Base-by-base conservation (phyloP, 1,140 invertebrate species). In the Bombus sylvicola region DNA sequence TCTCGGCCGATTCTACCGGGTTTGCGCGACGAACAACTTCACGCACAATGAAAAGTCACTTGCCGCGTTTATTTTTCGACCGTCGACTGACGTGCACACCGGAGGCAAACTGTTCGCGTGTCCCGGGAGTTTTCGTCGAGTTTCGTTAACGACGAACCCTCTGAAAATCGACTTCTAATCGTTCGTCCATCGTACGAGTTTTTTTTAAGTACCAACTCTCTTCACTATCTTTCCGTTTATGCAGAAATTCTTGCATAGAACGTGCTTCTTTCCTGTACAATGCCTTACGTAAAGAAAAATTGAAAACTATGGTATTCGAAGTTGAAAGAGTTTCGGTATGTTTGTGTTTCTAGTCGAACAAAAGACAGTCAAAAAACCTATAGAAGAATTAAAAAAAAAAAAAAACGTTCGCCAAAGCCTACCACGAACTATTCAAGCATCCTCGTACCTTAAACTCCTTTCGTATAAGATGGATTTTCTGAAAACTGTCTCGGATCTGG, bases 11-110 rank as follows among this genome's bases (percentile, higher is more conserved):
- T 78, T 69, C 71, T 53, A n/a, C 41, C 1, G n/a, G 13, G 18
- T 8, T 3, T 22, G 15, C 41, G 43, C 71, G 41, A 73, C 64
- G 64, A 18, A 18, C 15, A 82, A 74, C 39, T 82, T 75, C 22
- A 75, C 81, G 71, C 71, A 39, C 81, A 13, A 75, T 34, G 72
- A 43, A 72, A 81, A 81, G 68, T 37, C 68, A 37, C 47, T 62
- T 25, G n/a, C 15, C 31, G 68, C 53, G 12, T 81, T 71, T 37
- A 12, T 28, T 31, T 9, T 28, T 22, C 13, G 28, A 3, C 18
- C 72, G 37, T 28, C 25, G 25, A 28, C 37, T 39, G 68, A 39
- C 22, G 34, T 37, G 15, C 66, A 53, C 47, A 53, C 47, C 13
- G 15, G 18, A 5, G 34, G 25, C 12, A 59, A 57, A 39, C 53